Base-by-base conservation (phyloP, 2,888 invertebrate genomes). In the Troides helena region DNA sequence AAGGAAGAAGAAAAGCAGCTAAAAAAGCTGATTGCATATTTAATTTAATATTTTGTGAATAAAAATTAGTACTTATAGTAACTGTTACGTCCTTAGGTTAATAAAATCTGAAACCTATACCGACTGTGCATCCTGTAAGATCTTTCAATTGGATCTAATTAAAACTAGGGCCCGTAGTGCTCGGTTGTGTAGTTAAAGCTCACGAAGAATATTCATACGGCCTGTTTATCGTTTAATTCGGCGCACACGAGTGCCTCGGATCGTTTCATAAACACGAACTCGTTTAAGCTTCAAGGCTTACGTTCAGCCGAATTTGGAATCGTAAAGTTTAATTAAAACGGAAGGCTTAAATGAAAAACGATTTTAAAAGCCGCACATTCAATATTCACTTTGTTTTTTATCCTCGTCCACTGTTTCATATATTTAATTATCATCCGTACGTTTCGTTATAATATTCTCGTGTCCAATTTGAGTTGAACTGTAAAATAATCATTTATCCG, bases 321-420 rank as follows among this genome's bases (percentile, higher is more conserved):
- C 65, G 69, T 69, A 69, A 65, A 65, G 65, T 30, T 69, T 65
- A 65, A 65, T 69, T 69, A 62, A 65, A 69, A 65, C 25, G 5
- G 69, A 18, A 39, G 39, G 21, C 46, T 63, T 25, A 21, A 62
- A 62, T 62, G 57, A 62, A 60, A 60, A 53, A 60, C 30, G 18
- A 66, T 66, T 66, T 66, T 60, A 60, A 60, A 61, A 36, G 1
- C n/a, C n/a, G 14, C 21, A 6, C 30, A 36, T 66, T 30, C 50
- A 23, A 21, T 36, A 66, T 61, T 18, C 36, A 14, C 17, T 50
- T 60, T 21, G 5, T 57, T 57, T 57, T 57, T 50, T 39, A 5
- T 39, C 8, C 1, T 39, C 6, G 17, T 50, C 14, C 14, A 50
- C 50, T 2, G 14, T 50, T 50, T 17, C 50, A 50, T 14, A 18